A percentile compares a stretch with the other conserved stretches of the same genome.
phyloP scores from a whole-genome alignment of 2,797 vertebrate genomes.

The Crocodylus rhombifer region DNA sequence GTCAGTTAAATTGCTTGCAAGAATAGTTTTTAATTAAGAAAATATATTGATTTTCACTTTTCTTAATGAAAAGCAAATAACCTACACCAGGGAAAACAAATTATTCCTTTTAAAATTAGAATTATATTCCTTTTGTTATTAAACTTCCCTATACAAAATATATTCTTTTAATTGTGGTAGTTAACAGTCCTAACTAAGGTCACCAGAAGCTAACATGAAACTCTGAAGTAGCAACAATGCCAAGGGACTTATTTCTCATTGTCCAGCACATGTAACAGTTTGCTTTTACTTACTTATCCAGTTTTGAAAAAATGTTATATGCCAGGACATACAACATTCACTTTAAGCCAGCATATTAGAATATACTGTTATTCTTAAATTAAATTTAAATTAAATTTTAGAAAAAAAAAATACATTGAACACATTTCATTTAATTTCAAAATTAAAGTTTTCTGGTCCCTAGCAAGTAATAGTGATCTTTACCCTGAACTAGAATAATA shows the following conservation, averaged over 20 bases:
- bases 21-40: not conserved
- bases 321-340: not conserved
- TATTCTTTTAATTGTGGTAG: constrained; percentile 12
- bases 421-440: not conserved
- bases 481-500: not conserved
- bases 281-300: not conserved
- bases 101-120: not conserved
- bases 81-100: not conserved
- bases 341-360: not conserved
- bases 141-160: not conserved
- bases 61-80: not conserved
- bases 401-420: not conserved
- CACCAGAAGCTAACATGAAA: not conserved
- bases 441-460: not conserved
- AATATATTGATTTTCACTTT: not conserved
- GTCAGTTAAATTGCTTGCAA: constrained; percentile 16
- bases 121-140: not conserved
- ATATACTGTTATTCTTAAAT: not conserved
- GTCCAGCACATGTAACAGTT: not conserved
- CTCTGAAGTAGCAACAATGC: not conserved
- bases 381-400: not conserved
- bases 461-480: not conserved
- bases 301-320: not conserved
- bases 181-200: not conserved
- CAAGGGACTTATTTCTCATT: not conserved